A percentile compares a stretch with the other conserved stretches of the same genome.
These are phyloP conservation scores for Mystacornis crossleyi DNA, from an alignment of 2,113 vertebrate species.

Conservation along the genomic window DNA sequence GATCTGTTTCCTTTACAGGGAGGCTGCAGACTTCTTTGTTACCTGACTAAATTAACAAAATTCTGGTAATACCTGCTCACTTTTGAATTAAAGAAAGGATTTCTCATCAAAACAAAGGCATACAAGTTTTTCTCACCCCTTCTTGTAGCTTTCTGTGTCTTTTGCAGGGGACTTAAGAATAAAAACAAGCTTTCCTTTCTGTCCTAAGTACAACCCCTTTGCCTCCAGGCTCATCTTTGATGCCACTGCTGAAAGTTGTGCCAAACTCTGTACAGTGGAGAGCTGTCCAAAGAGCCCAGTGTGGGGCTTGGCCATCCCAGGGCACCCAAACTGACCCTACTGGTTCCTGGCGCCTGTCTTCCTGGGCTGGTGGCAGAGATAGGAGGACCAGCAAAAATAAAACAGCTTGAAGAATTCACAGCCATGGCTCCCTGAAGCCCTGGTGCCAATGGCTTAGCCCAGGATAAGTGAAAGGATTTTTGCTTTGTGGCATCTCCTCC, in stretches of 20 bases:
- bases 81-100: neutral
- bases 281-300: neutral
- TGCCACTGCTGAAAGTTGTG: neutral
- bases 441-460: neutral
- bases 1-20: conserved; percentile 44
- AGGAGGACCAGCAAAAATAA: neutral
- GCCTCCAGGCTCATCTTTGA: neutral
- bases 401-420: neutral
- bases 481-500: neutral
- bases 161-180: neutral
- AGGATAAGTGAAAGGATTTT: neutral
- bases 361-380: neutral
- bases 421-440: accelerated
- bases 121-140: neutral
- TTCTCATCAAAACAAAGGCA: neutral
- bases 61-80: neutral
- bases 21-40: neutral
- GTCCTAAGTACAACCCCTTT: neutral
- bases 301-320: neutral
- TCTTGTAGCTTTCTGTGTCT: neutral
- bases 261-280: neutral
- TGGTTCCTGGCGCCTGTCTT: accelerated
- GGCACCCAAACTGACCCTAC: neutral
- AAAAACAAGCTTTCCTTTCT: neutral
- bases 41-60: neutral